Evolutionary conservation across 2,888 invertebrate genomes (phyloP), one percentile per base, ranked within the genome.

Genomic region (Drosophila kuntzei): DNA sequence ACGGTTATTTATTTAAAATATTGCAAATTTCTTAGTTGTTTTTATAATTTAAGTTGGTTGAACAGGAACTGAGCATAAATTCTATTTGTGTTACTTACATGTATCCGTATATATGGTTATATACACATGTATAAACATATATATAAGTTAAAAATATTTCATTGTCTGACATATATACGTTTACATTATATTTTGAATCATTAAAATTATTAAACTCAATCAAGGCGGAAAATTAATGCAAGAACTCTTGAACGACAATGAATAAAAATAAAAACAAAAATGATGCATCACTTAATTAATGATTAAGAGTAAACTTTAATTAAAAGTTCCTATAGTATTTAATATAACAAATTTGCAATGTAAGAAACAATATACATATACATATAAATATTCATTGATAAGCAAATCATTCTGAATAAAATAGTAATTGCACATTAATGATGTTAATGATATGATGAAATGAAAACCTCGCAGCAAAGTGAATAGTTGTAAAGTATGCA

Each of bases 291-390:
- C 27, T 32, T 11, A 29, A 47, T 9, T 49, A 74, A 65, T 46
- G 16, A 53, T 63, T 68, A 68, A 72, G 59, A 62, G 68, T 72
- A 65, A 79, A 84, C 71, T 79, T 79, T 74, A 81, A 73, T 71
- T 69, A 77, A 68, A 84, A 86, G 84, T 85, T 85, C 84, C 84
- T 85, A 85, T 79, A 82, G 85, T 63, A 73, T 72, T 81, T 50
- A 84, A 76, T 55, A 71, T 57, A 50, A 41, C 18, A 54, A 70
- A 59, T 65, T 50, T 50, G 54, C 64, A 32, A 4, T 46, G 12
- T 66, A 72, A 69, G 50, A 57, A 44, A 25, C 11, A 36, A 43
- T 34, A 64, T 43, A 37, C n/a, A 44, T 20, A 16, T 29, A 55
- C 43, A 61, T 50, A 43, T 12, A 60, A 39, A 61, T 14, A 60